Evolutionary conservation across 2,797 vertebrate species (phyloP).

Genomic region (Hirundo rustica): DNA sequence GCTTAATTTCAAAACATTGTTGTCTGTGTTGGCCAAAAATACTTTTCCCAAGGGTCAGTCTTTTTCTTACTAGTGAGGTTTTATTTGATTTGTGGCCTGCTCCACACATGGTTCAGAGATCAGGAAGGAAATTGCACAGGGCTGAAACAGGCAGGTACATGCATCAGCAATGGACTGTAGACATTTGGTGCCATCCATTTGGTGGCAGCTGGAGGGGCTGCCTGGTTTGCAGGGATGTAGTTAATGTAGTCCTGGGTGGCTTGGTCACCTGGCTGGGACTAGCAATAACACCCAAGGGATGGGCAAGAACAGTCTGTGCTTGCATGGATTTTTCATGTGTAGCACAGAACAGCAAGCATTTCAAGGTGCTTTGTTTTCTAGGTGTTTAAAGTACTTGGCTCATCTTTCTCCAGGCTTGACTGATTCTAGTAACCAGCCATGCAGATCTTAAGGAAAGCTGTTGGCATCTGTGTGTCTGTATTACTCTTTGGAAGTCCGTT

Average conservation of each 20-base stretch:
- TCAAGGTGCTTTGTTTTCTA: background rate
- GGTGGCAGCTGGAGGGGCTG: background rate
- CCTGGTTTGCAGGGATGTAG: background rate
- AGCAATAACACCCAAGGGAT: background rate
- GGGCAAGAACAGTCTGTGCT: accelerated
- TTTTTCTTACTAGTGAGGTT: background rate
- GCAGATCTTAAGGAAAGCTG: background rate
- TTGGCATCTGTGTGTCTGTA: background rate
- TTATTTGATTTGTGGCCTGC: background rate
- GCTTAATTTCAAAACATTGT: background rate
- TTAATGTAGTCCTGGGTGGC: background rate
- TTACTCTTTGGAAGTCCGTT: background rate
- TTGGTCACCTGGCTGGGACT: background rate
- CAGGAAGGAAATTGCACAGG: background rate
- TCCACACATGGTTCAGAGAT: background rate
- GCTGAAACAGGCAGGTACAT: background rate
- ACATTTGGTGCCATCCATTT: background rate
- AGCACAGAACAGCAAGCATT: background rate
- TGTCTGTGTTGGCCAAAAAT: background rate
- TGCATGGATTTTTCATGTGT: background rate
- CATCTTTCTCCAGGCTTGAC: background rate
- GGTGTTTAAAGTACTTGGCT: background rate
- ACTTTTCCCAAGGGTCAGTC: background rate
- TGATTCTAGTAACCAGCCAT: background rate
- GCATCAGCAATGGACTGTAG: background rate